A percentile compares a stretch with the other conserved stretches of the same genome.
phyloP scores from a whole-genome alignment of 2,113 vertebrate genomes.

The Poeciliopsis occidentalis region DNA sequence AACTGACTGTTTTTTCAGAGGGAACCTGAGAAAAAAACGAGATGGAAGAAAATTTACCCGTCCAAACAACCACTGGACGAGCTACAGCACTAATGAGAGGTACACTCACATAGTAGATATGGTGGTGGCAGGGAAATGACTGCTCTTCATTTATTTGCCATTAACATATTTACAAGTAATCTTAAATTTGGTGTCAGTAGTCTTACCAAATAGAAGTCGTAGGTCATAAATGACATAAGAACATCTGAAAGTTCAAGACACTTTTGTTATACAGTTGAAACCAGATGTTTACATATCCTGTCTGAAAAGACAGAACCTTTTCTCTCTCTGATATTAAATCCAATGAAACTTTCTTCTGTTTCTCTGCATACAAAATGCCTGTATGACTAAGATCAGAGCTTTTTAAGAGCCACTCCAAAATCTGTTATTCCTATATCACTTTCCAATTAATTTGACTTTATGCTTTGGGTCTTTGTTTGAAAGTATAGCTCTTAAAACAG shows the following conservation, averaged over 20 bases:
- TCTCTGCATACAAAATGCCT: not conserved
- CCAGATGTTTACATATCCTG: not conserved
- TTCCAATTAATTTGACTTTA: not conserved
- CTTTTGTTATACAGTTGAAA: not conserved
- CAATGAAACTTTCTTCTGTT: not conserved
- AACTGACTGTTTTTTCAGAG: slow-evolving; percentile 18
- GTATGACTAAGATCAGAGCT: not conserved
- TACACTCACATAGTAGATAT: not conserved
- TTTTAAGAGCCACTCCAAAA: not conserved
- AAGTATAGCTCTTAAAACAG: too few species aligned
- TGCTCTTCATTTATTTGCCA: slow-evolving; percentile 3
- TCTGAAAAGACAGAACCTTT: not conserved
- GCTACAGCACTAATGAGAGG: slow-evolving; percentile 22
- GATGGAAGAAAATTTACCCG: slow-evolving; percentile 25
- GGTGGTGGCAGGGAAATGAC: not conserved
- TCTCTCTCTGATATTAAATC: not conserved
- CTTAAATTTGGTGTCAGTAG: not conserved
- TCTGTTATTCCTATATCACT: not conserved
- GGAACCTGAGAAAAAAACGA: slow-evolving; percentile 9
- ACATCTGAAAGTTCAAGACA: not conserved
- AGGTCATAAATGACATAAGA: not conserved
- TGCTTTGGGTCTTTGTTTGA: not conserved
- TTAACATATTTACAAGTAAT: not conserved
- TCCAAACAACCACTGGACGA: slow-evolving; percentile 31
- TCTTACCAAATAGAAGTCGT: not conserved